These are phyloP conservation scores for Mimas tiliae DNA, from an alignment of 2,888 invertebrate species.

Conservation along the genomic window DNA sequence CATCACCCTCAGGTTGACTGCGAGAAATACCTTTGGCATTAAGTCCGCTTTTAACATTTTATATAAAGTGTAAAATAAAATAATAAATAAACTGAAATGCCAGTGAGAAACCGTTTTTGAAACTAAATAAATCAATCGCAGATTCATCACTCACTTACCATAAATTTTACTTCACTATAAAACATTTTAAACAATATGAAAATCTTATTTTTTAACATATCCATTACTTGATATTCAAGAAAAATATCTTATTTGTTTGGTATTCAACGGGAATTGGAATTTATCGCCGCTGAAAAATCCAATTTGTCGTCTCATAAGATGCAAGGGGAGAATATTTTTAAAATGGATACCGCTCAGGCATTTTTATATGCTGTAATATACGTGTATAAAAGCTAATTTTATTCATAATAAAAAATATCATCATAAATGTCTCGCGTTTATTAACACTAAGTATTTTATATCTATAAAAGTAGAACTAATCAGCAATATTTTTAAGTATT, in stretches of 20 bases:
- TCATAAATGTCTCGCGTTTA: too few relatives aligned
- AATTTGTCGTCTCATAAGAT: slow-evolving; percentile 45
- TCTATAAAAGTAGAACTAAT: too few relatives aligned
- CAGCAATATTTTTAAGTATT: too few relatives aligned
- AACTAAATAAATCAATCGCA: neutral
- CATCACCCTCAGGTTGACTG: too few relatives aligned
- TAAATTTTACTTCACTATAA: neutral
- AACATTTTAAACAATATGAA: neutral
- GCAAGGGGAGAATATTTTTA: slow-evolving; percentile 40
- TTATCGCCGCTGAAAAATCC: slow-evolving; percentile 46
- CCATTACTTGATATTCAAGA: slow-evolving; percentile 40
- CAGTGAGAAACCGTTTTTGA: neutral
- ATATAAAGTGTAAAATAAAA: too few relatives aligned
- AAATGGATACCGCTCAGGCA: slow-evolving; percentile 32
- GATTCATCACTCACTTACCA: neutral
- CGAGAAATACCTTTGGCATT: too few relatives aligned
- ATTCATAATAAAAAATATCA: neutral
- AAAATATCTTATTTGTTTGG: slow-evolving; percentile 35
- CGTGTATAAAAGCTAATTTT: neutral
- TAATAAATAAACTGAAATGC: neutral
- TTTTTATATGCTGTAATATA: slow-evolving; percentile 27
- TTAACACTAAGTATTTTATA: too few relatives aligned
- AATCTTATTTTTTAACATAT: neutral
- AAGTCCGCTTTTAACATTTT: too few relatives aligned
- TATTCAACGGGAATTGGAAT: slow-evolving; percentile 34